These are phyloP conservation scores for Pyxicephalus adspersus DNA, from an alignment of 2,113 vertebrate genomes.

Conservation along the genomic window DNA sequence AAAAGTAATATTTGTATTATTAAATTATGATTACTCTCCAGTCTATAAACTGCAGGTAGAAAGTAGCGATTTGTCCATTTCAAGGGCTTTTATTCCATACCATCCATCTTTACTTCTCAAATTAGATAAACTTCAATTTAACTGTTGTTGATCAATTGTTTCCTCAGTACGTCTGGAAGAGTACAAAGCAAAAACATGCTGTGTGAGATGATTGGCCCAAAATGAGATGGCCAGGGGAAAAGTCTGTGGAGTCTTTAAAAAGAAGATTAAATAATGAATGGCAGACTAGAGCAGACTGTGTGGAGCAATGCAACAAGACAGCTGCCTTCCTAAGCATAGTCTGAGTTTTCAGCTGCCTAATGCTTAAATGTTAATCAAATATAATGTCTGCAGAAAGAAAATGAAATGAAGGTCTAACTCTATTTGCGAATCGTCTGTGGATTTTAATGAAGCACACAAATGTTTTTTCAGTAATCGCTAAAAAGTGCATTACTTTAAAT, in stretches of 20 bases:
- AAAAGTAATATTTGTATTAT: no score
- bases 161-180: constrained; percentile 27
- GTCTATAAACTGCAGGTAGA: constrained; percentile 34
- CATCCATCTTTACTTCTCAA: constrained; percentile 49
- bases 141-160: constrained; percentile 52
- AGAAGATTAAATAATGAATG: constrained; percentile 52
- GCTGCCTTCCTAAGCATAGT: constrained; percentile 35
- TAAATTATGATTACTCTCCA: neutral
- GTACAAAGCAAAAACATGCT: constrained; percentile 31
- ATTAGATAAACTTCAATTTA: constrained; percentile 54
- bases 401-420: constrained; percentile 47
- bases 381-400: constrained; percentile 42
- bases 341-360: constrained; percentile 36
- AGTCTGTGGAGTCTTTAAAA: constrained; percentile 48
- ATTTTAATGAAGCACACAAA: constrained; percentile 30
- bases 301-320: constrained; percentile 37
- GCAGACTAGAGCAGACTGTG: constrained; percentile 38
- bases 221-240: constrained; percentile 43
- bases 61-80: constrained; percentile 33
- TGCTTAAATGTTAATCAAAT: constrained; percentile 53
- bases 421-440: constrained; percentile 50
- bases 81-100: constrained; percentile 31
- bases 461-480: constrained; percentile 20
- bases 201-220: constrained; percentile 42
- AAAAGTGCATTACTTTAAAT: constrained; percentile 27